Evolutionary conservation across 2,797 vertebrate genomes (phyloP).

Genomic region (Parauchenoglanis ngamensis): DNA sequence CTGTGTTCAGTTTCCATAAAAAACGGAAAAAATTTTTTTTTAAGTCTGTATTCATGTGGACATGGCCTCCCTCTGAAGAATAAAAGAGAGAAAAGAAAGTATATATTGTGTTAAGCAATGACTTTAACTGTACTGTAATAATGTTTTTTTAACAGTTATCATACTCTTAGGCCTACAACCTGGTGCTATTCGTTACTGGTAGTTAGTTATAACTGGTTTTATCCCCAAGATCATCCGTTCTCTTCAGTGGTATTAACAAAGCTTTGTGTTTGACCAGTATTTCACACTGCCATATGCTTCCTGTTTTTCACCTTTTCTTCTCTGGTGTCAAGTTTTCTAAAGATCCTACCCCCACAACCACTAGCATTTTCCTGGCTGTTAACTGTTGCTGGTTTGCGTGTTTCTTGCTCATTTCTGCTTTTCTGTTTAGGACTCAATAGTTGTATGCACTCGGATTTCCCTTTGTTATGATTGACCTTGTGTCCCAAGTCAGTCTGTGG

Average conservation of each 20-base stretch:
- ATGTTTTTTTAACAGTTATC: not conserved
- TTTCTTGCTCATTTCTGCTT: slow-evolving; percentile 10
- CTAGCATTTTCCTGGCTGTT: slow-evolving; percentile 2
- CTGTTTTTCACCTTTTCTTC: slow-evolving; percentile 42
- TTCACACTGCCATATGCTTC: slow-evolving; percentile 40
- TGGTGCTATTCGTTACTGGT: not conserved
- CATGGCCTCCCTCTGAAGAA: not conserved
- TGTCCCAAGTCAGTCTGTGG: not conserved
- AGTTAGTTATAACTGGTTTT: not conserved
- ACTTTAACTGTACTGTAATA: not conserved
- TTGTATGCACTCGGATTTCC: not conserved
- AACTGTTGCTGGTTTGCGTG: slow-evolving; percentile 1
- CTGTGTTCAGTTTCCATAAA: not conserved
- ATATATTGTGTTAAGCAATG: not conserved
- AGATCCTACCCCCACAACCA: not conserved
- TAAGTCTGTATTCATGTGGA: not conserved
- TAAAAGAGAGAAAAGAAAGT: not conserved
- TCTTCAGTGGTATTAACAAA: slow-evolving; percentile 8
- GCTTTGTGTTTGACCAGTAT: not conserved
- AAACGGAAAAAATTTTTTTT: not conserved
- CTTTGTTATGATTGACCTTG: not conserved
- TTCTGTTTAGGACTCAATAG: not conserved
- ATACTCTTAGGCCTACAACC: not conserved
- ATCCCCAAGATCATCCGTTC: not conserved
- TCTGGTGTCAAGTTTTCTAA: slow-evolving; percentile 27